Evolutionary conservation across 1,140 invertebrate species (phyloP).

Genomic region (Drosophila sechellia): DNA sequence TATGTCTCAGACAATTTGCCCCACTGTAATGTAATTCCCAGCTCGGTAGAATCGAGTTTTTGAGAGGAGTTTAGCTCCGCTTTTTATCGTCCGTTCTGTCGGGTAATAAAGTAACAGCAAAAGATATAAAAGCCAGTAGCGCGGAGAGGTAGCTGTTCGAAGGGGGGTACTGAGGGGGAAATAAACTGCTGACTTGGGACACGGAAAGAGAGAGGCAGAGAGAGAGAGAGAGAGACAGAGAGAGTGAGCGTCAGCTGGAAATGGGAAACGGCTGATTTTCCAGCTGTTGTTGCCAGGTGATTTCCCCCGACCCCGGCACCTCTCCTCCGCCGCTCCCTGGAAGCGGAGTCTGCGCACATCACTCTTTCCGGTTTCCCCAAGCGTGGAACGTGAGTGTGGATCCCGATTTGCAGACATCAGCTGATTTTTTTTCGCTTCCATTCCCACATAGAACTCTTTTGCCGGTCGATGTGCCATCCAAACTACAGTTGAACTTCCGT

Average conservation of each 20-base stretch:
- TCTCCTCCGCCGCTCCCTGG: slow-evolving; percentile 34
- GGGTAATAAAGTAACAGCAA: slow-evolving; percentile 78
- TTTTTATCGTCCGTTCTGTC: slow-evolving; percentile 60
- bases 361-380: slow-evolving; percentile 19
- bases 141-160: not conserved
- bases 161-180: not conserved
- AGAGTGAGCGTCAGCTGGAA: slow-evolving; percentile 34
- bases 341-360: slow-evolving; percentile 66
- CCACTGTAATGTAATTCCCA: slow-evolving; percentile 44
- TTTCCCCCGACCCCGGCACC: slow-evolving; percentile 42
- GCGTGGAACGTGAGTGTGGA: slow-evolving; percentile 52
- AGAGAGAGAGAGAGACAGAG: slow-evolving; percentile 6
- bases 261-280: slow-evolving; percentile 80
- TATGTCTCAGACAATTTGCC: not conserved
- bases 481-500: slow-evolving; percentile 46
- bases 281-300: slow-evolving; percentile 84
- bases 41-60: slow-evolving; percentile 26
- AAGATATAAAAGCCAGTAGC: slow-evolving; percentile 56
- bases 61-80: slow-evolving; percentile 46
- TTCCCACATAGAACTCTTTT: slow-evolving; percentile 46
- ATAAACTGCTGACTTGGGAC: slow-evolving; percentile 25
- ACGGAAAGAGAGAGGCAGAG: not conserved
- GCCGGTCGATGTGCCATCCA: slow-evolving; percentile 59
- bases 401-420: slow-evolving; percentile 58
- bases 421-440: slow-evolving; percentile 69